Evolutionary conservation across 2,888 invertebrate genomes (phyloP).

Genomic region (Tetheella fluctuosa): DNA sequence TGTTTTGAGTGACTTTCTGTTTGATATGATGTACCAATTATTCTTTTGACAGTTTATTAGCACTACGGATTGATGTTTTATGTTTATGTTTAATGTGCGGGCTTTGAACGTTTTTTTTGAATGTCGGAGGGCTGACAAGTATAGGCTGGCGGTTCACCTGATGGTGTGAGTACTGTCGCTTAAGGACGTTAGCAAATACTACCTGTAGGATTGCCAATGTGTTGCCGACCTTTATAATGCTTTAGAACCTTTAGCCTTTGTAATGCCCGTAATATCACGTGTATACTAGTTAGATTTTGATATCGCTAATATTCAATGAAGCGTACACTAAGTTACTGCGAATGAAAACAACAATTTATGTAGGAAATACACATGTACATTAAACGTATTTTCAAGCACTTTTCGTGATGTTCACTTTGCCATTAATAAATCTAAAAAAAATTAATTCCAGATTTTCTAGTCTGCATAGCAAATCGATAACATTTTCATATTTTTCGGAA

Average conservation of each 20-base stretch:
- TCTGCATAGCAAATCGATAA: background rate
- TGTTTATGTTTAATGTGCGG: slow-evolving; percentile 26
- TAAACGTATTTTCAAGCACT: too few relatives aligned
- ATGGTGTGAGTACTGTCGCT: too few relatives aligned
- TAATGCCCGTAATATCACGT: slow-evolving; percentile 30
- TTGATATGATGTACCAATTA: too few relatives aligned
- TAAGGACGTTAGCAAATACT: too few relatives aligned
- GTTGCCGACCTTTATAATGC: too few relatives aligned
- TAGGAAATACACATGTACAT: slow-evolving; percentile 13
- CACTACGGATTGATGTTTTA: slow-evolving; percentile 20
- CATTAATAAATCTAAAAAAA: too few relatives aligned
- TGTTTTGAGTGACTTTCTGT: background rate
- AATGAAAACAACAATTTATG: background rate
- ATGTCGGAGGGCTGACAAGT: too few relatives aligned
- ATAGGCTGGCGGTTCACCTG: too few relatives aligned
- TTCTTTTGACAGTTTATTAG: slow-evolving; percentile 23
- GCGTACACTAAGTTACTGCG: background rate
- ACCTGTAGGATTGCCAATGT: too few relatives aligned
- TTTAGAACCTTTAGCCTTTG: too few relatives aligned
- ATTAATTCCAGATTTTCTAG: background rate
- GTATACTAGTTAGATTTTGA: slow-evolving; percentile 27
- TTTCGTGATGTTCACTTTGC: too few relatives aligned
- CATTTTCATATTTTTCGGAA: too few relatives aligned
- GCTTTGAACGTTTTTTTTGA: slow-evolving; percentile 32
- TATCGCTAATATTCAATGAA: background rate